Base-by-base conservation (phyloP, 2,888 invertebrate genomes). In the Hemistola chrysoprasaria region DNA sequence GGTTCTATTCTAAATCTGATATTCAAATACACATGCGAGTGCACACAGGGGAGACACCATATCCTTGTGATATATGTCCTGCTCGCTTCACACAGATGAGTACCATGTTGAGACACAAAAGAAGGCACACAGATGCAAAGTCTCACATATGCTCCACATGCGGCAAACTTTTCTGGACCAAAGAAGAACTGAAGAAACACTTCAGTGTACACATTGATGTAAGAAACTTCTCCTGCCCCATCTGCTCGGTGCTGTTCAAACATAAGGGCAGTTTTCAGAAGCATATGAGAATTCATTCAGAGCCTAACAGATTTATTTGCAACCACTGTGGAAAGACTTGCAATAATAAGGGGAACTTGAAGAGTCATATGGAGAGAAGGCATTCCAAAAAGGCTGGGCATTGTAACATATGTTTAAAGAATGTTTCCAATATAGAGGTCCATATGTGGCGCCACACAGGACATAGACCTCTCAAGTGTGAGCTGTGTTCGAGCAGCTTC, bases 371-470 rank as follows among this genome's bases (percentile, higher is more conserved):
- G 28, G 80, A 81, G 40, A 81, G 80, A 7, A 79, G 83, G 43
- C 91, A 91, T 50, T 90, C 90, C 0, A 88, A 89, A 32, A 79
- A 90, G 44, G 90, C 91, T 0, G 91, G 90, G 7, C 66, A 78
- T 25, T 91, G 91, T 55, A 70, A 61, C 1, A 53, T 83, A 16
- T 91, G 91, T 51, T 67, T 70, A 6, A 91, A 90, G 56, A 75
- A 83, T 40, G 88, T 90, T 8, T 77, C 91, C 0, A 88, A 91
- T 53, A 66, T 91, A 20, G 89, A 90, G 54, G 79, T 79, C 0
- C 91, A 91, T 49, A 90, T 84, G 81, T 83, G 88, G 64, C 82
- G 80, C 28, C 91, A 91, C 46, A 90, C 90, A 0, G 91, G 91
- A 0, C 82, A 90, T 31, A 74, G 78, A 3, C 81, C 83, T 0